Conservation (phyloP, 1,140 invertebrate genomes). For the Dendrolimus kikuchii region DNA sequence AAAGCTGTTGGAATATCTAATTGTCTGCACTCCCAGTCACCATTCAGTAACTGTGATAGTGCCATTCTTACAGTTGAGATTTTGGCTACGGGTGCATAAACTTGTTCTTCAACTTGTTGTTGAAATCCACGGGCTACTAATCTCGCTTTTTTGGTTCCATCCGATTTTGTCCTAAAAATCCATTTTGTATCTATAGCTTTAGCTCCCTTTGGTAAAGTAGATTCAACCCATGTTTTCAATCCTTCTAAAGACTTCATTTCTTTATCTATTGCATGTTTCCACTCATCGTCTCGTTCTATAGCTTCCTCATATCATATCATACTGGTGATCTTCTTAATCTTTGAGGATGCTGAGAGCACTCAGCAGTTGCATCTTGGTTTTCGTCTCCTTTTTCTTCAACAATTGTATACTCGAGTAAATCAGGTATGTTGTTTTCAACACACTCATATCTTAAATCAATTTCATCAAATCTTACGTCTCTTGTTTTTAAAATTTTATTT, state of each 20-base stretch:
- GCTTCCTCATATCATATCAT: constrained; percentile 11
- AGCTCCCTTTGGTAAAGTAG: constrained; percentile 8
- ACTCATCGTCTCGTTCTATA: constrained; percentile 6
- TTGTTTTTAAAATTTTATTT: constrained; percentile 2
- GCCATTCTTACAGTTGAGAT: background rate
- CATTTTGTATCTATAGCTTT: constrained; percentile 23
- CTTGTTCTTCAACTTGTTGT: background rate
- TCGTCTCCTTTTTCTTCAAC: background rate
- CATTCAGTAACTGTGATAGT: background rate
- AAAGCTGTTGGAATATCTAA: constrained; percentile 1
- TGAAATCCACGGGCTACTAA: constrained; percentile 12
- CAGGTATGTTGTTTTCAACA: background rate
- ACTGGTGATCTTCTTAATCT: constrained; percentile 1
- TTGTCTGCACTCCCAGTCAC: background rate
- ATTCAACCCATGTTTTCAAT: constrained; percentile 13
- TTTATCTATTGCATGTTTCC: constrained; percentile 16
- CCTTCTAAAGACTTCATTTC: constrained; percentile 13
- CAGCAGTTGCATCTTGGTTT: background rate
- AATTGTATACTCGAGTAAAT: background rate
- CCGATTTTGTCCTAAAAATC: constrained; percentile 20
- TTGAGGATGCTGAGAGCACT: background rate
- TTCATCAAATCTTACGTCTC: background rate
- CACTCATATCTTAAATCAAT: background rate
- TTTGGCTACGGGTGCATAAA: constrained; percentile 1
- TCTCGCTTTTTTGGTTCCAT: constrained; percentile 18